These are phyloP conservation scores for Phataginus tetradactyla DNA, from an alignment of 2,797 vertebrate genomes.

Conservation along the genomic window DNA sequence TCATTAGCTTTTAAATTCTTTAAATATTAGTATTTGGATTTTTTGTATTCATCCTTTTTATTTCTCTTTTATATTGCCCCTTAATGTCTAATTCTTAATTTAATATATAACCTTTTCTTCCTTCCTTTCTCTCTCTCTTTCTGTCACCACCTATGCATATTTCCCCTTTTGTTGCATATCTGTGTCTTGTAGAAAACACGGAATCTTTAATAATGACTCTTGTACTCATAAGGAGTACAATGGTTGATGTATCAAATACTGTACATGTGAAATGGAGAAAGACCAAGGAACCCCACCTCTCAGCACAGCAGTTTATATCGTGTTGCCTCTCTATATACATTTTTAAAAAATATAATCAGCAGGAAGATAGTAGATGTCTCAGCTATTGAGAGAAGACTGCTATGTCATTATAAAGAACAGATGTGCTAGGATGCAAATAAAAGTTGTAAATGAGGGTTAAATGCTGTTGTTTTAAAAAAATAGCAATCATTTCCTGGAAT, in stretches of 20 bases:
- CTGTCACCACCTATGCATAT: not conserved
- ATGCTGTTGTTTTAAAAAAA: not conserved
- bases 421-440: not conserved
- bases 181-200: not conserved
- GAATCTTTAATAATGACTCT: not conserved
- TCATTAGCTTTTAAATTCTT: not conserved
- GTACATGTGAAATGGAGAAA: no score
- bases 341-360: no score
- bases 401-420: no score
- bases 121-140: not conserved
- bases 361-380: no score
- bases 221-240: not conserved
- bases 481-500: not conserved
- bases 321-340: not conserved
- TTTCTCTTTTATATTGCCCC: not conserved
- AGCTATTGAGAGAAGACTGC: no score
- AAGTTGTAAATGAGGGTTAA: not conserved
- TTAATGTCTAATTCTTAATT: not conserved
- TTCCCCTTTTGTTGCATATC: not conserved
- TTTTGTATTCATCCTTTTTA: not conserved
- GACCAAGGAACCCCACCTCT: not conserved
- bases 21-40: not conserved
- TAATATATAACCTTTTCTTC: not conserved
- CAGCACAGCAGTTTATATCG: rapidly evolving
- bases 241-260: not conserved